Percentiles rank a stretch among this genome's conserved stretches.
phyloP scores from a whole-genome alignment of 2,888 invertebrate species.

The Seira sanloemensis region DNA sequence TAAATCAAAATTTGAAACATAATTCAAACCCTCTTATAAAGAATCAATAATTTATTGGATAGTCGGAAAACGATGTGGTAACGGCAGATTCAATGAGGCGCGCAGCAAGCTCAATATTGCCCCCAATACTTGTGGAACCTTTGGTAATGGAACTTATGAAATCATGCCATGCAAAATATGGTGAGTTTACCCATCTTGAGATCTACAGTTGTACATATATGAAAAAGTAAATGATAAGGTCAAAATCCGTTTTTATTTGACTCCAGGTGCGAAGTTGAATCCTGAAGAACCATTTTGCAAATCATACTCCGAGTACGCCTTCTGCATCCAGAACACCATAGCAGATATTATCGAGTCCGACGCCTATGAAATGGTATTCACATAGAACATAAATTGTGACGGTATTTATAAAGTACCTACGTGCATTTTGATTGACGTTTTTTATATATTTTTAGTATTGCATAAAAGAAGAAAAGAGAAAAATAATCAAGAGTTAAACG shows the following conservation, averaged over 20 bases:
- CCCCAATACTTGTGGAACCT: not conserved
- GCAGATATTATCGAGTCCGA: slow-evolving; percentile 43
- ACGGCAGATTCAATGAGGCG: slow-evolving; percentile 16
- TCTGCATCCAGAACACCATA: slow-evolving; percentile 42
- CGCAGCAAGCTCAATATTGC: slow-evolving; percentile 2
- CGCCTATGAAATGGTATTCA: no score
- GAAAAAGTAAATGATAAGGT: no score
- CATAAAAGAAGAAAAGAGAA: slow-evolving; percentile 29
- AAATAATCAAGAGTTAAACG: slow-evolving; percentile 16
- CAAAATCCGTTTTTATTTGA: no score
- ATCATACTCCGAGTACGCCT: slow-evolving; percentile 39
- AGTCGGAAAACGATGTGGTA: not conserved
- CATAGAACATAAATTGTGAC: no score
- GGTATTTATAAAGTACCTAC: no score
- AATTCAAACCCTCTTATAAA: no score
- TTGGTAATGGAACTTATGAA: not conserved
- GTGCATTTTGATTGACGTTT: no score
- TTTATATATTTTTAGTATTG: slow-evolving; percentile 7
- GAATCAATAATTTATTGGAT: no score
- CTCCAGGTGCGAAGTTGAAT: slow-evolving; percentile 5
- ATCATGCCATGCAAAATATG: slow-evolving; percentile 36
- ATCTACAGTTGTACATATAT: no score
- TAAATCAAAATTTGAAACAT: no score
- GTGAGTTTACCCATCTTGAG: no score
- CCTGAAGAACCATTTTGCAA: slow-evolving; percentile 32